phyloP scores from a whole-genome alignment of 2,797 vertebrate species.

The Malurus splendens region DNA sequence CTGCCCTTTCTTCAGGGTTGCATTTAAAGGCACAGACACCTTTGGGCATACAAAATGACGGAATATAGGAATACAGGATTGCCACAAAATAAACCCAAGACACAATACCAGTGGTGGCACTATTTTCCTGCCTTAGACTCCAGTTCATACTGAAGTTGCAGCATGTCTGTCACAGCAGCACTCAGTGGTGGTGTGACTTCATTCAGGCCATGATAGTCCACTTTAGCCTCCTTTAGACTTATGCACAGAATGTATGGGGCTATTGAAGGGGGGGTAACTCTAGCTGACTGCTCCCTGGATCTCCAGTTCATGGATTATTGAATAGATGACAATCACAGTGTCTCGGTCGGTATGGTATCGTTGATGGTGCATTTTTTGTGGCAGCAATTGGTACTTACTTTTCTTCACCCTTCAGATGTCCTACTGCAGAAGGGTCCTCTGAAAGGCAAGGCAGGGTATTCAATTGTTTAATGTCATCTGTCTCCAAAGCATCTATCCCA shows the following conservation, averaged over 20 bases:
- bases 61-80: too few species aligned
- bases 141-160: background rate
- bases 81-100: too few species aligned
- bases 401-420: background rate
- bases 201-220: background rate
- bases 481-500: background rate
- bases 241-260: background rate
- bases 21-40: too few species aligned
- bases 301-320: background rate
- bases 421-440: background rate
- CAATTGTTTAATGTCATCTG: background rate
- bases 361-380: background rate
- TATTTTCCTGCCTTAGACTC: background rate
- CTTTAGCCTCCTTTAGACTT: background rate
- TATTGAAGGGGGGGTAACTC: background rate
- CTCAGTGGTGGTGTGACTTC: background rate
- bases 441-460: background rate
- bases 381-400: background rate
- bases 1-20: too few species aligned
- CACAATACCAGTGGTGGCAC: background rate
- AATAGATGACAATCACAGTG: background rate
- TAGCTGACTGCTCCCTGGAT: background rate
- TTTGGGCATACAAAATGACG: too few species aligned
- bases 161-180: background rate
- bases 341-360: accelerated